These are phyloP conservation scores for Drosophila recens DNA, from an alignment of 2,888 invertebrate genomes.

Conservation along the genomic window DNA sequence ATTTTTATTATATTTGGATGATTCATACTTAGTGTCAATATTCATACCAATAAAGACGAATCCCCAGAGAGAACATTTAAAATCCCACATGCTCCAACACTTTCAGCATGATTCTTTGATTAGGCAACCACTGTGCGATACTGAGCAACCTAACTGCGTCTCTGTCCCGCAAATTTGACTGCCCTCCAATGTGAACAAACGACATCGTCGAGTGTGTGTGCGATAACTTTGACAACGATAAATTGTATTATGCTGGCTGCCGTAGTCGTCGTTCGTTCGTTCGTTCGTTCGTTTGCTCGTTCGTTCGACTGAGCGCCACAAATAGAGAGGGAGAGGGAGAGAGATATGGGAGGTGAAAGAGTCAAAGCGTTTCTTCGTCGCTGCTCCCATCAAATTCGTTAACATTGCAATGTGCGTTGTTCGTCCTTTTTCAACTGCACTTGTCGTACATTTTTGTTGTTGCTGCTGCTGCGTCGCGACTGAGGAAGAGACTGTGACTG, in stretches of 20 bases:
- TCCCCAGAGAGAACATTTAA: neutral
- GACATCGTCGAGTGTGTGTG: constrained; percentile 44
- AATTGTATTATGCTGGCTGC: constrained; percentile 62
- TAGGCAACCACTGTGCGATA: constrained; percentile 27
- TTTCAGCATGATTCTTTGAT: neutral
- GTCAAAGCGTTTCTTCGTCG: constrained; percentile 38
- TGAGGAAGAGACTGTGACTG: constrained; percentile 7
- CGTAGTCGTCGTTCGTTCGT: constrained; percentile 19
- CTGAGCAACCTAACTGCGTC: constrained; percentile 19
- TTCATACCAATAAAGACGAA: neutral
- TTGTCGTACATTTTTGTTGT: constrained; percentile 40
- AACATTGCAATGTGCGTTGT: constrained; percentile 48
- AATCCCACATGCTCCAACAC: neutral
- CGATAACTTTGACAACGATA: constrained; percentile 71
- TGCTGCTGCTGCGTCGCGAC: constrained; percentile 4
- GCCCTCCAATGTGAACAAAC: constrained; percentile 44
- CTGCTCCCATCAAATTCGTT: constrained; percentile 57
- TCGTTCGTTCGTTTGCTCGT: constrained; percentile 27
- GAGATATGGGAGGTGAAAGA: constrained; percentile 25
- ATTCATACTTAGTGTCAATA: too few species aligned
- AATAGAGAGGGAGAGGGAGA: constrained; percentile 19
- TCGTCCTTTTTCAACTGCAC: constrained; percentile 44
- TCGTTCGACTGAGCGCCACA: constrained; percentile 16
- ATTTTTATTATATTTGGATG: too few species aligned
- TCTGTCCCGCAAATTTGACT: constrained; percentile 33